phyloP scores from a whole-genome alignment of 2,888 invertebrate genomes.

The Cyaniris semiargus region DNA sequence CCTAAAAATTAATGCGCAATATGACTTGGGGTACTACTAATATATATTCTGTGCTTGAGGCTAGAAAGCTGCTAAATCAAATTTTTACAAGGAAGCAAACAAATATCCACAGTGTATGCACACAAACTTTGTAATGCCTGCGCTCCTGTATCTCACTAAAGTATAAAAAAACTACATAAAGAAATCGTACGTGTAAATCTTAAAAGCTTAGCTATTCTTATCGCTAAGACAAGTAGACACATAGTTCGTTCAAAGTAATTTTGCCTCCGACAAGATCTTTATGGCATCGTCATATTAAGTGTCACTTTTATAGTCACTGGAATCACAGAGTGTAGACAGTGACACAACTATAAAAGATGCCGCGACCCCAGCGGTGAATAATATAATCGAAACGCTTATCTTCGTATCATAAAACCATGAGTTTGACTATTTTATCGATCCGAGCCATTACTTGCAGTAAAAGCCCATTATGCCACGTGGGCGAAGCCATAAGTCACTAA shows the following conservation, averaged over 20 bases:
- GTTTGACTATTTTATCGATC: conserved; percentile 31
- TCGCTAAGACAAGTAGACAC: background rate
- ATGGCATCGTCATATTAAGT: background rate
- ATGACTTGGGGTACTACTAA: no score
- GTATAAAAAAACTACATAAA: background rate
- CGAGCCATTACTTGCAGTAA: conserved; percentile 34
- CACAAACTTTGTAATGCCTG: background rate
- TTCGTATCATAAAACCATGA: conserved; percentile 15
- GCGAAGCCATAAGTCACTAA: conserved; percentile 41
- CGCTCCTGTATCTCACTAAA: background rate
- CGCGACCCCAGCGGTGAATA: conserved; percentile 13
- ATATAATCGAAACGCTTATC: conserved; percentile 25
- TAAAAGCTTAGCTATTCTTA: conserved; percentile 20
- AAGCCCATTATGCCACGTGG: conserved; percentile 38
- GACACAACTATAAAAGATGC: background rate
- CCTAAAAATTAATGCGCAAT: no score
- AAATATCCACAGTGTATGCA: background rate
- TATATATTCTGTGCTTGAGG: no score
- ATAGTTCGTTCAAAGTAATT: background rate
- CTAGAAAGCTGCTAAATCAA: no score
- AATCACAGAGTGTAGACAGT: background rate
- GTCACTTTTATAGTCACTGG: background rate
- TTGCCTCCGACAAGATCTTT: background rate
- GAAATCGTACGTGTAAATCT: conserved; percentile 19
- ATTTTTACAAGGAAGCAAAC: background rate